Percentiles rank a stretch among this genome's conserved stretches.
Conservation (phyloP, 2,888 invertebrate species). For the Gisinianus flammeolus region DNA sequence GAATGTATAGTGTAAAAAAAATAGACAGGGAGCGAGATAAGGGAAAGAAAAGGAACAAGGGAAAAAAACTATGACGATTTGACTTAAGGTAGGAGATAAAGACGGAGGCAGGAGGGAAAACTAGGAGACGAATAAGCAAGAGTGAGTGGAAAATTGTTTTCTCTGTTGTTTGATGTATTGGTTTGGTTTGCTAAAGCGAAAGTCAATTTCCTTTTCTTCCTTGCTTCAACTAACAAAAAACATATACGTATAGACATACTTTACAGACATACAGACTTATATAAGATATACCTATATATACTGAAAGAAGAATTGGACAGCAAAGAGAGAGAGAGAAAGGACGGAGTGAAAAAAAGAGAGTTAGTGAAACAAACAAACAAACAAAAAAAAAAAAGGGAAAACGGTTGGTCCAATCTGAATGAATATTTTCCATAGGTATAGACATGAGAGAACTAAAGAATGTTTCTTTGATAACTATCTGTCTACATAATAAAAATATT, state of each 20-base stretch:
- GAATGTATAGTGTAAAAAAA: background rate
- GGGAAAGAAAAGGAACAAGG: background rate
- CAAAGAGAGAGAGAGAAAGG: conserved; percentile 1
- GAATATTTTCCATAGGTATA: too few species aligned
- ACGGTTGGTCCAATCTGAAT: background rate
- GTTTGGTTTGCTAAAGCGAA: conserved; percentile 21
- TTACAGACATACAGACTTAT: background rate
- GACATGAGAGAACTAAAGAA: background rate
- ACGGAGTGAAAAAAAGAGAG: background rate
- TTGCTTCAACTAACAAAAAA: conserved; percentile 5
- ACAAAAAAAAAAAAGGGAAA: background rate
- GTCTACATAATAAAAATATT: background rate
- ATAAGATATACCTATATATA: too few species aligned
- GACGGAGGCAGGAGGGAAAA: background rate
- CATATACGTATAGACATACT: too few species aligned
- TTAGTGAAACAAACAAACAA: background rate
- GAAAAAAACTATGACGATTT: conserved; percentile 9
- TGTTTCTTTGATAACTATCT: background rate
- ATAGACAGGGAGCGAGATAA: background rate
- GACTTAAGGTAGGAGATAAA: background rate
- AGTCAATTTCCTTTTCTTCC: conserved; percentile 21
- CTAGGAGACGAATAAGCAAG: background rate
- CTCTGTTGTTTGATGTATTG: conserved; percentile 29
- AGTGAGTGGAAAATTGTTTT: conserved; percentile 29
- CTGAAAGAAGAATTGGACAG: background rate